These are phyloP conservation scores for Chrysolina oricalcia DNA, from an alignment of 2,888 invertebrate species.

Conservation along the genomic window DNA sequence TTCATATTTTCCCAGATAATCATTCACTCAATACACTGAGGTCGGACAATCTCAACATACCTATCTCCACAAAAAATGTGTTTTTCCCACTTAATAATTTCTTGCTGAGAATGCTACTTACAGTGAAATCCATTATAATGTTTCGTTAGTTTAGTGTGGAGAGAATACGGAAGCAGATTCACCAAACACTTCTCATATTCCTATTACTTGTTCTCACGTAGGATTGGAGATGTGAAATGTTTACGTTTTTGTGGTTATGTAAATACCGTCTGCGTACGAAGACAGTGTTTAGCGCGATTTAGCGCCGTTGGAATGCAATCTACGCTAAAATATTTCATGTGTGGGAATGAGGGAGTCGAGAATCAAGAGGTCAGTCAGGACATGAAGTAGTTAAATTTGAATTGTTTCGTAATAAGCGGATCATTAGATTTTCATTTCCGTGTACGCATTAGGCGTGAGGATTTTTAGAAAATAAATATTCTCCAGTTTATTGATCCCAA, in stretches of 20 bases:
- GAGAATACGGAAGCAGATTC: slow-evolving; percentile 23
- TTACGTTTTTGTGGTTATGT: slow-evolving; percentile 35
- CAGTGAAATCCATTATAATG: slow-evolving; percentile 16
- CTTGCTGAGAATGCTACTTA: background rate
- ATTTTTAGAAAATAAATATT: background rate
- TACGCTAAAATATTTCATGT: background rate
- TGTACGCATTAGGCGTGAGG: background rate
- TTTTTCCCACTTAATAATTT: slow-evolving; percentile 21
- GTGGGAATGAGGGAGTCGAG: slow-evolving; percentile 16
- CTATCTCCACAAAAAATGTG: background rate
- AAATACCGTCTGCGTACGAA: slow-evolving; percentile 1
- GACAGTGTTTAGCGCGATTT: background rate
- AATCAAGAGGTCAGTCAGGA: slow-evolving; percentile 17
- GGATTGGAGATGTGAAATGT: slow-evolving; percentile 20
- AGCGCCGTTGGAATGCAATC: slow-evolving; percentile 1
- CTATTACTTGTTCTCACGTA: slow-evolving; percentile 30
- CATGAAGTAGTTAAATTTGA: slow-evolving; percentile 18
- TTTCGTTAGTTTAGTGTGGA: slow-evolving; percentile 15
- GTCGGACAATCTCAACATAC: background rate
- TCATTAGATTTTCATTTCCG: slow-evolving; percentile 14
- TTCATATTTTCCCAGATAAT: background rate
- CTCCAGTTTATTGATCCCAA: too few species aligned
- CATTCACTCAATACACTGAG: background rate
- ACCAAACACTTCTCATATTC: slow-evolving; percentile 21
- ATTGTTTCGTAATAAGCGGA: slow-evolving; percentile 8